phyloP scores from a whole-genome alignment of 2,888 invertebrate species.

The Petrolisthes manimaculis region DNA sequence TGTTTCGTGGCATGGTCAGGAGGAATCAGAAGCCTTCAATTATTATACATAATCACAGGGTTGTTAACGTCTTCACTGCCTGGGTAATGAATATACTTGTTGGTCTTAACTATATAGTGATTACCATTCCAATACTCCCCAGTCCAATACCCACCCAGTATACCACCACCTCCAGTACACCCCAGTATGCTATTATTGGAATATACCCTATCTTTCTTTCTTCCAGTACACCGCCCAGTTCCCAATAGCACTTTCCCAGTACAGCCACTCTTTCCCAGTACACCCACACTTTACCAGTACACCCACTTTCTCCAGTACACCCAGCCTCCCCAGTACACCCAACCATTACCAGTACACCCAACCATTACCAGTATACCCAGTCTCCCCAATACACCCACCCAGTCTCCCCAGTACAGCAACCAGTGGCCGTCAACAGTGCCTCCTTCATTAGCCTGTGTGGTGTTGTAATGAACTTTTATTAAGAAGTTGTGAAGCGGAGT shows the following conservation, averaged over 20 bases:
- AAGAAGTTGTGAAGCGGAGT: constrained; percentile 36
- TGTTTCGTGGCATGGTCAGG: no score
- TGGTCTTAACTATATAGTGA: no score
- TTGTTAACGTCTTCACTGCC: no score
- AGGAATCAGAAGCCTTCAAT: no score
- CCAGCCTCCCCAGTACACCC: background rate
- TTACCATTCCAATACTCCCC: no score
- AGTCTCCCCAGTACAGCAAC: background rate
- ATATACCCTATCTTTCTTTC: background rate
- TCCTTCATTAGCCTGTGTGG: constrained; percentile 25
- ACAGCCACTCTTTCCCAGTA: background rate
- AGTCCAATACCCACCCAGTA: background rate
- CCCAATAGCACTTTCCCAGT: no score
- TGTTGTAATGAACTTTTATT: constrained; percentile 35
- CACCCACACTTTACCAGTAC: background rate
- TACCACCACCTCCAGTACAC: background rate
- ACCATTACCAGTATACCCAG: background rate
- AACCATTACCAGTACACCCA: constrained; percentile 13
- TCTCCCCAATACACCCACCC: background rate
- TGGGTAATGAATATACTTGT: no score
- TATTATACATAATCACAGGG: no score
- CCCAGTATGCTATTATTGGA: background rate
- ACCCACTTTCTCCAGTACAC: constrained; percentile 1
- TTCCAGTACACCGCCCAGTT: constrained; percentile 4
- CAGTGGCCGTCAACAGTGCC: constrained; percentile 3